Conservation (phyloP, 2,113 vertebrate species). For the Elephas maximus region DNA sequence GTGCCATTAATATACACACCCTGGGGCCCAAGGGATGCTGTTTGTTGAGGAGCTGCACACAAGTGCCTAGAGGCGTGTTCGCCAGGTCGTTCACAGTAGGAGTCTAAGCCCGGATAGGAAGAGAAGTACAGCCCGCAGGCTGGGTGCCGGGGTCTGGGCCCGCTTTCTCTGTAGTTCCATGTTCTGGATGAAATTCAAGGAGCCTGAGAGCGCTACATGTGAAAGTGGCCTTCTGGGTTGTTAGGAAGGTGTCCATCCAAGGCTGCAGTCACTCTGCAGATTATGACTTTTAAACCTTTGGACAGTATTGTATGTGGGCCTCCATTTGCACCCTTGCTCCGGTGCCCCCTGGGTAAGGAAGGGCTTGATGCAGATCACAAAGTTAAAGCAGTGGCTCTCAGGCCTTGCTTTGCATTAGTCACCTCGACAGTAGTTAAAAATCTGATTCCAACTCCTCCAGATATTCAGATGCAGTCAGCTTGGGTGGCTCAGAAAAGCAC, state of each 20-base stretch:
- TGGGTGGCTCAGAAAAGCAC: not conserved
- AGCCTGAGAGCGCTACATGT: not conserved
- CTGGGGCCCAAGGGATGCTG: not conserved
- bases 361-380: not conserved
- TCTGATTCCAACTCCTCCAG: not conserved
- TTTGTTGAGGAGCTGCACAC: not conserved
- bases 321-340: not conserved
- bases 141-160: fast-evolving
- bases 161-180: not conserved
- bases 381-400: not conserved
- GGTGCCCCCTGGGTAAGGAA: not conserved
- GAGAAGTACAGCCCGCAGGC: not conserved
- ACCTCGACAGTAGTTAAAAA: not conserved
- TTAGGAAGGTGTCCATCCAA: not conserved
- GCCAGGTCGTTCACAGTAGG: not conserved
- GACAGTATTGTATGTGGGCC: not conserved
- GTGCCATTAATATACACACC: not conserved
- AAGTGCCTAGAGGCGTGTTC: not conserved
- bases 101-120: not conserved
- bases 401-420: not conserved
- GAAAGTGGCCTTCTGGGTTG: not conserved
- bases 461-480: not conserved
- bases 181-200: not conserved
- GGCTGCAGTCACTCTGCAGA: not conserved
- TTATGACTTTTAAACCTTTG: not conserved